Evolutionary conservation across 2,113 vertebrate species (phyloP).

Genomic region (Stegastes partitus): DNA sequence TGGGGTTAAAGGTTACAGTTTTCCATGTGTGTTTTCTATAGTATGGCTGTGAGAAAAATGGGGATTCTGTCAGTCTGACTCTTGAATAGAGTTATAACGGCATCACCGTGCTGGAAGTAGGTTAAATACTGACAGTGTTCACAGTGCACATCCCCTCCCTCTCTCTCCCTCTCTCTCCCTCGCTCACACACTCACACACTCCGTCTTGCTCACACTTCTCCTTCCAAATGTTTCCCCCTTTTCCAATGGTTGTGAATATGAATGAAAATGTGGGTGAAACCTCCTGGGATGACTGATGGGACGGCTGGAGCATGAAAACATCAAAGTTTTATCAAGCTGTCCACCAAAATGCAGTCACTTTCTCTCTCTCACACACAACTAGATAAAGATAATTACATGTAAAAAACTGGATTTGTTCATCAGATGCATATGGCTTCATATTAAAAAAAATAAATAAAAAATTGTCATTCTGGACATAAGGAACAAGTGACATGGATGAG

Average conservation of each 20-base stretch:
- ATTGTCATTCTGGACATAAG: neutral
- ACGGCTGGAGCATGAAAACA: conserved; percentile 64
- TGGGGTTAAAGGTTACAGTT: neutral
- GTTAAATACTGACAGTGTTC: conserved; percentile 57
- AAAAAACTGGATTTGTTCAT: too few relatives aligned
- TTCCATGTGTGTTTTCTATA: neutral
- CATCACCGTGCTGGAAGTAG: conserved; percentile 67
- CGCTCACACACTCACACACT: too few relatives aligned
- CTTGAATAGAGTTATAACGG: conserved; percentile 10
- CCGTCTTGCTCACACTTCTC: neutral
- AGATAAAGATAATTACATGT: neutral
- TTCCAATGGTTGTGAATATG: conserved; percentile 49
- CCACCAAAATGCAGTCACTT: conserved; percentile 15
- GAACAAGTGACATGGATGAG: neutral
- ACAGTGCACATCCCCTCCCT: neutral
- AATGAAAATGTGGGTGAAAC: conserved; percentile 50
- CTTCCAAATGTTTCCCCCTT: conserved; percentile 24
- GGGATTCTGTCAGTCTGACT: conserved; percentile 22
- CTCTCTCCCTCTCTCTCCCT: too few relatives aligned
- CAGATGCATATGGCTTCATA: too few relatives aligned
- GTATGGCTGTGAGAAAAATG: neutral
- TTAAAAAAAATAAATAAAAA: too few relatives aligned
- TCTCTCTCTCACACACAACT: neutral
- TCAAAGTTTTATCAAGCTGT: conserved; percentile 68
- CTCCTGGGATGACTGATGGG: conserved; percentile 62